A percentile compares a stretch with the other conserved stretches of the same genome.
These are phyloP conservation scores for Lepidocolaptes lacrymiger DNA, from an alignment of 2,797 vertebrate species.

Conservation along the genomic window DNA sequence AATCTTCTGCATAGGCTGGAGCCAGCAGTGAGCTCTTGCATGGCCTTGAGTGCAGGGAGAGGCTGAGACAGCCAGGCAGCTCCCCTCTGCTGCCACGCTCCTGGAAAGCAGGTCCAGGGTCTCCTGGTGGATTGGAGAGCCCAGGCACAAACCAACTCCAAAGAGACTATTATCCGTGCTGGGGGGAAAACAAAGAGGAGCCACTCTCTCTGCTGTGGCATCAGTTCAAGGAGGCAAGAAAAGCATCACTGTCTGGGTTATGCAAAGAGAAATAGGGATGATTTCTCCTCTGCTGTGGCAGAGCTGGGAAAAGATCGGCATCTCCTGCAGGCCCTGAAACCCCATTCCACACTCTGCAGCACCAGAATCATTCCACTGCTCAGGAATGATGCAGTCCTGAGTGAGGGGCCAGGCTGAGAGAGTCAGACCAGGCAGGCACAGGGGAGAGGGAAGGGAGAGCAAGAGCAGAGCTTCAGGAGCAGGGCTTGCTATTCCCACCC, in stretches of 20 bases:
- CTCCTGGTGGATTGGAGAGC: neutral
- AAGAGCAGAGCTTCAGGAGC: neutral
- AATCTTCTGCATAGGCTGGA: neutral
- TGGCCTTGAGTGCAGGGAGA: neutral
- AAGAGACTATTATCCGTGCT: neutral
- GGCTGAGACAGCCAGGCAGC: neutral
- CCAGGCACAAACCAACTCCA: fast-evolving
- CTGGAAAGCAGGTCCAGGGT: neutral
- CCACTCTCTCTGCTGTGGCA: neutral
- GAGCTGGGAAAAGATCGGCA: fast-evolving
- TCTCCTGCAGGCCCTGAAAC: neutral
- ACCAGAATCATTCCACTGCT: fast-evolving
- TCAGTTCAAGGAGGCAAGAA: neutral
- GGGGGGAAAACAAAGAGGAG: neutral
- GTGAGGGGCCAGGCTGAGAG: neutral
- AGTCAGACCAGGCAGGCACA: neutral
- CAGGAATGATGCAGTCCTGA: fast-evolving
- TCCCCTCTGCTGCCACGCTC: neutral
- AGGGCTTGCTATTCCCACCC: neutral
- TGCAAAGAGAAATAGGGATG: neutral
- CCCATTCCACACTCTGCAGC: fast-evolving
- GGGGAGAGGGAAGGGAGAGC: neutral
- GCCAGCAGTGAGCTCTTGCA: fast-evolving
- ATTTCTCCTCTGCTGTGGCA: neutral
- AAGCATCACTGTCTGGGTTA: neutral